A percentile compares a stretch with the other conserved stretches of the same genome.
phyloP scores from a whole-genome alignment of 2,888 invertebrate species.

The Cephus pygmeus region DNA sequence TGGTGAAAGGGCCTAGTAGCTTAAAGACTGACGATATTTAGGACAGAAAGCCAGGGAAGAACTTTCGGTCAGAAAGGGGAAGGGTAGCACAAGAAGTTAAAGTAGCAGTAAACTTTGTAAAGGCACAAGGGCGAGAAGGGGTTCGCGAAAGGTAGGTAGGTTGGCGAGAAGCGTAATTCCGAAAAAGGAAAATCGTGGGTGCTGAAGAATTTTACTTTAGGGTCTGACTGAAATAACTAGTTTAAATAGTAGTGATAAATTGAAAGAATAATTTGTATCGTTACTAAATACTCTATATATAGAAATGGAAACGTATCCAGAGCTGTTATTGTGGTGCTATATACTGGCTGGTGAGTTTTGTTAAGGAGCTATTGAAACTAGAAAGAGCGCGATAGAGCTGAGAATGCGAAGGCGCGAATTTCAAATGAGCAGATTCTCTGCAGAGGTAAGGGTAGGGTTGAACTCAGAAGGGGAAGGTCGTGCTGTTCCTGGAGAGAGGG shows the following conservation, averaged over 20 bases:
- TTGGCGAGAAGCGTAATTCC: not conserved
- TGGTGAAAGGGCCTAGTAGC: not conserved
- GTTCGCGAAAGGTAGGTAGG: not conserved
- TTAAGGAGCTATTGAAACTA: not conserved
- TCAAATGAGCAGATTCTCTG: conserved; percentile 30
- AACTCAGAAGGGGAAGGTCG: conserved; percentile 10
- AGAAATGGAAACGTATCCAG: not conserved
- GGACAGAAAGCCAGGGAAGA: not conserved
- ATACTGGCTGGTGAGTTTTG: not conserved
- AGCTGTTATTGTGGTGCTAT: not conserved
- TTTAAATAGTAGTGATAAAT: not conserved
- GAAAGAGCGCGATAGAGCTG: not conserved
- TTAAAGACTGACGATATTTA: not conserved
- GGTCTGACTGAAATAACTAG: not conserved
- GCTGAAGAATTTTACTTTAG: not conserved
- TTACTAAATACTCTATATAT: not conserved
- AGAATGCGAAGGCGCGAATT: conserved; percentile 27
- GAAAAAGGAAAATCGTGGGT: not conserved
- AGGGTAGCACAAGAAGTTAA: not conserved
- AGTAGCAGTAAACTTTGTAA: not conserved
- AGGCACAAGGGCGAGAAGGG: not conserved
- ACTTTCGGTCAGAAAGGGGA: not conserved
- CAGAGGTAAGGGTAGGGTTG: conserved; percentile 13
- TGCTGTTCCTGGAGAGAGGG: conserved; percentile 6
- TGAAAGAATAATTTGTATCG: not conserved